Base-by-base conservation (phyloP, 2,888 invertebrate genomes). In the Itoplectis maculator region DNA sequence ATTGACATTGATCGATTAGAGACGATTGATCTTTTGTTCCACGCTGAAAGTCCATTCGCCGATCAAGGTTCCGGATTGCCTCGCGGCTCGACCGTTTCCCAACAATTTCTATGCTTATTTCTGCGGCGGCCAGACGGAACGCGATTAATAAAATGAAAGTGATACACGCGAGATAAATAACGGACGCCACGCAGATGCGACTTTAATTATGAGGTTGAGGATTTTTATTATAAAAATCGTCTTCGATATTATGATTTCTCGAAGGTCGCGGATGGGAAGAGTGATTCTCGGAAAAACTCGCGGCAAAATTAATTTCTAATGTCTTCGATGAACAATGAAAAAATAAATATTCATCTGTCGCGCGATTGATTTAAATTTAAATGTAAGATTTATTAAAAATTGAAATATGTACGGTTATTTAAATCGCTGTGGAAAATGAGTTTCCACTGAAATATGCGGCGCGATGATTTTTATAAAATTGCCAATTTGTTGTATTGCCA, bases 151-250 rank as follows among this genome's bases (percentile, higher is more conserved):
- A 18, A 51, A 51, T 8, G 49, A 51, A 51, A 51, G 49, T 51
- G 49, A 51, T 51, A 51, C 20, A 18, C 8, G 15, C 20, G 49
- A 51, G 35, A 45, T 13, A 45, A 63, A 15, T 42, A 54, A 70
- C 51, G 6, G 15, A 35, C 47, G 42, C 35, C 45, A 49, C 11
- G 51, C 23, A 37, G 77, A 78, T 70, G 83, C 70, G 65, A 66
- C 59, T 78, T 79, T 80, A 78, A 83, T 83, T 83, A 72, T 65
- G 74, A 56, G 78, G 35, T 77, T 69, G 63, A 18, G 49, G 49
- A 51, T 20, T 51, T 51, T 51, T 18, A 51, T 51, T 49, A 49
- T 6, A 20, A 49, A 49, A 49, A 49, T 49, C 49, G 49, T 45
- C 35, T 29, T 51, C 37, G 69, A 69, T 74, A 79, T 63, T 79